A percentile compares a stretch with the other conserved stretches of the same genome.
Conservation (phyloP, 1,140 invertebrate genomes). For the Hermatobates lingyangjiaoensis region DNA sequence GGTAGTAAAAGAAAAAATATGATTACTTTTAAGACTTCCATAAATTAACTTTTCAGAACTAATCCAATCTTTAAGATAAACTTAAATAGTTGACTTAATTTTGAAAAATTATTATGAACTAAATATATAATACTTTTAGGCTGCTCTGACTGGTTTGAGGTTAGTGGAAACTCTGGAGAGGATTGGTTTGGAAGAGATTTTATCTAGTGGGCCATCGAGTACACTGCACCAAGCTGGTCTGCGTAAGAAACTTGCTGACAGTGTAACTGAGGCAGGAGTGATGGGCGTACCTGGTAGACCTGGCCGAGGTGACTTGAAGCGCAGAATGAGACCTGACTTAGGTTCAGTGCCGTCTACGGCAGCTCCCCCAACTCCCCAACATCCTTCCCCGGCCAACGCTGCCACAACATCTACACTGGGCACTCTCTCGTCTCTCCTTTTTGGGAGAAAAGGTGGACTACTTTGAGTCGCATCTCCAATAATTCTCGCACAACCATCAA, state of each 20-base stretch:
- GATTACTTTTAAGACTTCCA: too few species aligned
- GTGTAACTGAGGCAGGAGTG: background rate
- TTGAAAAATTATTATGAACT: too few species aligned
- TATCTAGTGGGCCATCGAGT: slow-evolving; percentile 23
- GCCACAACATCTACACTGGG: slow-evolving; percentile 40
- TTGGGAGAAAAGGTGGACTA: slow-evolving; percentile 62
- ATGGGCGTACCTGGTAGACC: slow-evolving; percentile 32
- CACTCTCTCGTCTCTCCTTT: slow-evolving; percentile 57
- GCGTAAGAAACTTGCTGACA: background rate
- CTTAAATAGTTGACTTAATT: too few species aligned
- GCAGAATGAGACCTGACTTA: slow-evolving; percentile 20
- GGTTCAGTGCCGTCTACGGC: slow-evolving; percentile 19
- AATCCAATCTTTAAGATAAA: too few species aligned
- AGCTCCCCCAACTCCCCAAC: slow-evolving; percentile 18
- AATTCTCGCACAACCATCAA: too few species aligned
- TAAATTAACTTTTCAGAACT: too few species aligned
- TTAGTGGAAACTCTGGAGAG: slow-evolving; percentile 45
- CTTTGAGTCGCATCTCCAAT: too few species aligned
- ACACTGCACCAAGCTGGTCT: slow-evolving; percentile 5
- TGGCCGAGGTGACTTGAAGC: slow-evolving; percentile 30
- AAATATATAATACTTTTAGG: slow-evolving; percentile 14
- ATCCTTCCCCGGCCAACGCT: too few species aligned
- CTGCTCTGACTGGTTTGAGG: slow-evolving; percentile 27
- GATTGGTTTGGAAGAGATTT: slow-evolving; percentile 43
- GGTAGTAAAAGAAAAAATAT: too few species aligned